Conservation (phyloP, 2,888 invertebrate species). For the Dynastes hyllus region DNA sequence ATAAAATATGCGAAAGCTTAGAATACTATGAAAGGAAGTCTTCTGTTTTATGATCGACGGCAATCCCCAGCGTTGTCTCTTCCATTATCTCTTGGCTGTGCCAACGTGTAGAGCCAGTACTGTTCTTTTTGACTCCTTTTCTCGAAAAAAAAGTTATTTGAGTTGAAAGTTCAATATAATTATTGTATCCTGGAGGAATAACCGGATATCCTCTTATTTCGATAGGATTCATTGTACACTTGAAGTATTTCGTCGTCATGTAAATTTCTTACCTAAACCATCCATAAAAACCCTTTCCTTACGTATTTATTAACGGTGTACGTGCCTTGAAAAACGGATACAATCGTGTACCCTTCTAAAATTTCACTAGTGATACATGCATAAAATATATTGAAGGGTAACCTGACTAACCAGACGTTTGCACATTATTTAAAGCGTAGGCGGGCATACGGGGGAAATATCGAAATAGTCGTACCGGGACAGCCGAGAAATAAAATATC, state of each 20-base stretch:
- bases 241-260: not conserved
- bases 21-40: no score
- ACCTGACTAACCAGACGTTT: conserved; percentile 23
- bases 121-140: no score
- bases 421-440: conserved; percentile 16
- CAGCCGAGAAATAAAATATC: conserved; percentile 34
- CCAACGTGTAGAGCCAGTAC: no score
- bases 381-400: conserved; percentile 19
- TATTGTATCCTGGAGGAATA: no score
- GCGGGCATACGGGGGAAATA: not conserved
- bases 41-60: no score
- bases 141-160: no score
- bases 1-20: no score
- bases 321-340: conserved; percentile 33
- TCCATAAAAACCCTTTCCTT: not conserved
- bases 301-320: conserved; percentile 20
- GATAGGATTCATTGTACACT: no score
- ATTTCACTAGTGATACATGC: conserved; percentile 14
- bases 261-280: conserved; percentile 7
- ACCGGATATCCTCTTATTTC: no score
- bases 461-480: conserved; percentile 26
- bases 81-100: no score
- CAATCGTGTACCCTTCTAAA: conserved; percentile 1
- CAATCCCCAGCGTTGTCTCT: no score
- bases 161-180: no score